Evolutionary conservation across 2,797 vertebrate genomes (phyloP), one percentile per base, ranked within the genome.

Genomic region (Xyrichtys novacula): DNA sequence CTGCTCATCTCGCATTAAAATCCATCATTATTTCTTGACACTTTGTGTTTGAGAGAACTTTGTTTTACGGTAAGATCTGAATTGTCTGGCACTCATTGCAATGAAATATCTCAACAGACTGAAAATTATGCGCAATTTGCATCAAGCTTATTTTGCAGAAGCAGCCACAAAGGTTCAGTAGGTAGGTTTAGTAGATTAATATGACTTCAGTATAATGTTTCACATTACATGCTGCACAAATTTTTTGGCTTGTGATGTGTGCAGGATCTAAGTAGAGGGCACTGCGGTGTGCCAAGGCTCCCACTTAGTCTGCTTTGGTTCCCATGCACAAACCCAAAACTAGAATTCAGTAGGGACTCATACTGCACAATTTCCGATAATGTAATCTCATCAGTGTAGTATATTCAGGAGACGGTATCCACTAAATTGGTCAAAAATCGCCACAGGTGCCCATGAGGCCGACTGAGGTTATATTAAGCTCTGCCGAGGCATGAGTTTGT

Each of bases 321-420:
- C 62, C 32, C 55, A 40, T 61, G 39, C 39, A 58, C 44, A 29
- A 11, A 61, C 11, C 2, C 38, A 32, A 64, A 65, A 72, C 40
- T 60, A 34, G 64, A 72, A 61, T 36, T 61, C 74, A 66, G 20
- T 34, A n/a, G 58, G 65, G 59, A 57, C 28, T 47, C 25, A 57
- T 43, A 53, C 42, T 57, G 61, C 34, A 68, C 63, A 73, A 78
- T 68, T 65, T 32, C 9, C 71, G 78, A 70, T 85, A 63, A 75
- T 48, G 55, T 29, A 59, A 61, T 66, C 47, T 59, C 43, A 14
- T 61, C 48, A 63, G 46, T 11, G 3, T 40, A 62, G 59, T 32
- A 12, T 38, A 42, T 26, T 59, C 14, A 16, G 19, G 19, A 62
- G 16, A 39, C 55, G 32, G 47, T 47, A 71, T 60, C 28, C 34